Conservation (phyloP, 2,888 invertebrate species). For the Ypsolopha scabrella region DNA sequence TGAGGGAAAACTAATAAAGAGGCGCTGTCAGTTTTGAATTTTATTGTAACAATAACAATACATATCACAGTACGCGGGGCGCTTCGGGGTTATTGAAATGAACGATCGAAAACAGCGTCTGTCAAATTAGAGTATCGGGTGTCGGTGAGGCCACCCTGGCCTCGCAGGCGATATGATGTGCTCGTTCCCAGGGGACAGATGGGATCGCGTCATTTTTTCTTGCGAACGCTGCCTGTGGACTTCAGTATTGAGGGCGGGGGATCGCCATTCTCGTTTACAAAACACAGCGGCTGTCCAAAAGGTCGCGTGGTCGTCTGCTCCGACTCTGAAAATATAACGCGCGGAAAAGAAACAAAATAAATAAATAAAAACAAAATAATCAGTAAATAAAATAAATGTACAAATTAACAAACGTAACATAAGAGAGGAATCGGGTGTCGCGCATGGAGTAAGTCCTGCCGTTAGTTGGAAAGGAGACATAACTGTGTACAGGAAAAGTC, state of each 20-base stretch:
- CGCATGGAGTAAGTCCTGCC: conserved; percentile 4
- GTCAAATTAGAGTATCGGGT: conserved; percentile 23
- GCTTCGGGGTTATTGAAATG: conserved; percentile 54
- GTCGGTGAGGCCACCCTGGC: background rate
- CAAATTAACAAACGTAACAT: conserved; percentile 17
- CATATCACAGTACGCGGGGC: conserved; percentile 71
- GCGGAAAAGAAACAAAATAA: conserved; percentile 45
- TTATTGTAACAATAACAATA: conserved; percentile 69
- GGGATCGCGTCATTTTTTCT: conserved; percentile 53
- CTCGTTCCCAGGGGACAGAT: conserved; percentile 4
- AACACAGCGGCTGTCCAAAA: conserved; percentile 85
- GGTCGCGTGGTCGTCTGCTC: conserved; percentile 75
- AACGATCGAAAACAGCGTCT: conserved; percentile 40
- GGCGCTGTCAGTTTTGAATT: conserved; percentile 43
- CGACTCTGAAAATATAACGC: conserved; percentile 60
- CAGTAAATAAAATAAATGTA: conserved; percentile 18
- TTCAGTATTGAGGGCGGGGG: conserved; percentile 65
- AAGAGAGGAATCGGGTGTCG: conserved; percentile 15
- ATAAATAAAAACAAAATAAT: conserved; percentile 19
- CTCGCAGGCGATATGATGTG: background rate
- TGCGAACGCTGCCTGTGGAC: conserved; percentile 63
- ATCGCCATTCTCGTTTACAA: conserved; percentile 69
- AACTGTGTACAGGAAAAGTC: background rate
- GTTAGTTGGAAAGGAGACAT: background rate
- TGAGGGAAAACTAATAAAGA: conserved; percentile 41